phyloP scores from a whole-genome alignment of 2,797 vertebrate species.

The Chiroxiphia lanceolata region DNA sequence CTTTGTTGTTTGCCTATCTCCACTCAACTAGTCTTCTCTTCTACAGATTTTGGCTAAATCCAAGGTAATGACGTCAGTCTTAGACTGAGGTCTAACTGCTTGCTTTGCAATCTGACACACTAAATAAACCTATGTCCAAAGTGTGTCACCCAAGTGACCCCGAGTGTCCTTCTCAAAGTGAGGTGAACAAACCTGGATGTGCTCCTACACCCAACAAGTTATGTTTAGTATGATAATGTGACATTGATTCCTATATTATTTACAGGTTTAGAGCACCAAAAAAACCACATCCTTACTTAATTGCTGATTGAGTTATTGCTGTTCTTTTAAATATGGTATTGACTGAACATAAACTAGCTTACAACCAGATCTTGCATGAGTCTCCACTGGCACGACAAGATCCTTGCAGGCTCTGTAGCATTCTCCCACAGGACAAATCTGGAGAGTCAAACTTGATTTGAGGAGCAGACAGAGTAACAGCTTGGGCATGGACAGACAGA shows the following conservation, averaged over 20 bases:
- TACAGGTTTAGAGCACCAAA: background rate
- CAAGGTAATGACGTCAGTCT: background rate
- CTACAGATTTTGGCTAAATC: background rate
- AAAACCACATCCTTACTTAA: background rate
- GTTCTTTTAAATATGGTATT: background rate
- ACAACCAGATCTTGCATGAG: background rate
- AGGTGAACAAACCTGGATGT: background rate
- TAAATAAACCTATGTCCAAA: background rate
- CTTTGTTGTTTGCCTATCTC: background rate
- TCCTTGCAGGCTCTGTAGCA: background rate
- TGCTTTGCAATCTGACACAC: fast-evolving
- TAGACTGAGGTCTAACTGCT: background rate
- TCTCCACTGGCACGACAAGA: background rate
- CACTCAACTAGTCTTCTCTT: background rate
- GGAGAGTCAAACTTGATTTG: background rate
- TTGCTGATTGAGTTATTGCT: background rate
- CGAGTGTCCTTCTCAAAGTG: background rate
- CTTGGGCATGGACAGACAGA: background rate
- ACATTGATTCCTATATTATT: background rate
- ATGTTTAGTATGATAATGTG: background rate
- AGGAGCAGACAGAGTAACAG: background rate
- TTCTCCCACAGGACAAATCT: background rate
- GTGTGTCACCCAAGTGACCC: fast-evolving
- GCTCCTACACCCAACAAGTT: background rate
- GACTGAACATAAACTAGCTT: background rate